Conservation (phyloP, 2,113 vertebrate species). For the Telmatochromis sp. region DNA sequence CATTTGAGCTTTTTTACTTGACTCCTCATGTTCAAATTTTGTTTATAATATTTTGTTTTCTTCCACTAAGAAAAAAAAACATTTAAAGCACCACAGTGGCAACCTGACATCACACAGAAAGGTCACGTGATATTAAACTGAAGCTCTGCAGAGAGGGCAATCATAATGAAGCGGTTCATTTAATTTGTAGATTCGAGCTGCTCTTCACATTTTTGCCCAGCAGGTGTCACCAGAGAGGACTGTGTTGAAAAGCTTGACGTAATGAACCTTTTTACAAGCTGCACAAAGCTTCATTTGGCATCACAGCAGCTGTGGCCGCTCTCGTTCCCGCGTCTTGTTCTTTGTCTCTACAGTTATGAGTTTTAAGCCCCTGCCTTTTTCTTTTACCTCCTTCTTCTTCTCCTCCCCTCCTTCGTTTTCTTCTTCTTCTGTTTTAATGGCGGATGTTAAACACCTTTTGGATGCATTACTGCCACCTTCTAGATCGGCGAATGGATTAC, state of each 20-base stretch:
- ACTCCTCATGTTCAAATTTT: rapidly evolving
- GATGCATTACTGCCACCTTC: not conserved
- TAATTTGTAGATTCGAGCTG: not conserved
- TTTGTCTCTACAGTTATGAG: not conserved
- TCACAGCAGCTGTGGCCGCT: not conserved
- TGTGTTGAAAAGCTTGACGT: rapidly evolving
- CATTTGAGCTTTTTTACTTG: not conserved
- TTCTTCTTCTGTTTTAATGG: not conserved
- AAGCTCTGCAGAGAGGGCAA: not conserved
- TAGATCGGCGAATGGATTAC: not conserved
- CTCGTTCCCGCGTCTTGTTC: not conserved
- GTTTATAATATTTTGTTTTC: not conserved
- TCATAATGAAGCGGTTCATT: rapidly evolving
- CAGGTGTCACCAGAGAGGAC: not conserved
- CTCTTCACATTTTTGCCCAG: not conserved
- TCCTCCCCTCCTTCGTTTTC: rapidly evolving
- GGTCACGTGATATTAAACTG: not conserved
- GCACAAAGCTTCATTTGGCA: not conserved
- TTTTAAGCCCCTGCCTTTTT: not conserved
- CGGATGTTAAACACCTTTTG: not conserved
- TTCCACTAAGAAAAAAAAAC: rapidly evolving
- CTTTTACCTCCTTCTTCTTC: not conserved
- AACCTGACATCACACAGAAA: not conserved
- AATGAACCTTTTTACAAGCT: not conserved
- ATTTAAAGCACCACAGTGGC: not conserved